These are phyloP conservation scores for Hermaeophaga mercurialis DNA, from an alignment of 2,888 invertebrate species.

Conservation along the genomic window DNA sequence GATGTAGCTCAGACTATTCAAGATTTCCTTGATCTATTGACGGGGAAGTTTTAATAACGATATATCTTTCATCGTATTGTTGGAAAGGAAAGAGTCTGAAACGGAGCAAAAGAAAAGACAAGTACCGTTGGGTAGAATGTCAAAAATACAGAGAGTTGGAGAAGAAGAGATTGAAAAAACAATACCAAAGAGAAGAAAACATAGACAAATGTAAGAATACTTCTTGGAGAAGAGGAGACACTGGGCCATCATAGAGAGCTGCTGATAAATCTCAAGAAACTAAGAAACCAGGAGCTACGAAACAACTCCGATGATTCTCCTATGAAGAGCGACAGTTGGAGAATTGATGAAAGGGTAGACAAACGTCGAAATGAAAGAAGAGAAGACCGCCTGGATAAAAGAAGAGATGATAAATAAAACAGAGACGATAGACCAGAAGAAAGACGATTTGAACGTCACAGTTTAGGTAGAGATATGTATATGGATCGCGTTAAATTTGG, in stretches of 20 bases:
- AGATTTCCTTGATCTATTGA: no score
- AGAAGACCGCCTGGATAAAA: conserved; percentile 18
- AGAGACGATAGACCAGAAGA: conserved; percentile 28
- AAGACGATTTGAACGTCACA: neutral
- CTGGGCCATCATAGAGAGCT: conserved; percentile 34
- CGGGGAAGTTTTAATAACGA: no score
- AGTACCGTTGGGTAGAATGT: conserved; percentile 69
- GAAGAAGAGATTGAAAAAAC: conserved; percentile 67
- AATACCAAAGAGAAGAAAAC: conserved; percentile 34
- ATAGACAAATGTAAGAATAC: conserved; percentile 32
- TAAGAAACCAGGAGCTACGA: conserved; percentile 24
- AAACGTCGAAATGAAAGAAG: conserved; percentile 19
- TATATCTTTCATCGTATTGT: no score
- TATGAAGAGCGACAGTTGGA: conserved; percentile 33
- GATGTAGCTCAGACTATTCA: no score
- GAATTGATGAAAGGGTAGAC: conserved; percentile 26
- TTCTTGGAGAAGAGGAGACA: conserved; percentile 36
- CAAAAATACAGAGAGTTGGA: conserved; percentile 69
- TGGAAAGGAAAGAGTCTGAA: conserved; percentile 66
- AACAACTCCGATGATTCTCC: conserved; percentile 22
- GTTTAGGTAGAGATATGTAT: no score
- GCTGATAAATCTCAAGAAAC: conserved; percentile 31
- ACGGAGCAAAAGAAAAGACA: conserved; percentile 64
- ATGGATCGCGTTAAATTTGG: no score
- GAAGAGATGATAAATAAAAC: conserved; percentile 29